phyloP scores from a whole-genome alignment of 2,797 vertebrate species.

The Ctenopoma multispine region DNA sequence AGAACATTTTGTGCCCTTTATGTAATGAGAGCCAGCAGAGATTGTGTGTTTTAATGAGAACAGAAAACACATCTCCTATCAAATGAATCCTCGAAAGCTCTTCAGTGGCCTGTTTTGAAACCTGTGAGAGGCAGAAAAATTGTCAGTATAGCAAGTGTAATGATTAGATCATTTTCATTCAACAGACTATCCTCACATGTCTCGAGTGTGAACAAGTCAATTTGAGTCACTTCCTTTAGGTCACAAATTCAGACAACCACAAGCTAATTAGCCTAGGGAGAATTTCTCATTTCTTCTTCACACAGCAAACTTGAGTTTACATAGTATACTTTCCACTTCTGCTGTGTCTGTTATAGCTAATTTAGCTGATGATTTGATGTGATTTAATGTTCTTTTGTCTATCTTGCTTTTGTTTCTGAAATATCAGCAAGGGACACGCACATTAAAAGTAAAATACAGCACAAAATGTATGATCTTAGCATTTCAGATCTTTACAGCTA shows the following conservation, averaged over 20 bases:
- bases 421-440: background rate
- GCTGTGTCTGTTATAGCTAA: background rate
- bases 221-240: constrained; percentile 59
- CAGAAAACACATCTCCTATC: constrained; percentile 38
- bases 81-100: constrained; percentile 58
- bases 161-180: constrained; percentile 67
- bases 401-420: constrained; percentile 9
- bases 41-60: constrained; percentile 56
- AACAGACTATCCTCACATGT: constrained; percentile 37
- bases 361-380: constrained; percentile 12
- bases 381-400: constrained; percentile 8
- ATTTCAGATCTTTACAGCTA: constrained; percentile 31
- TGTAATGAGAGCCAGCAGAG: constrained; percentile 26
- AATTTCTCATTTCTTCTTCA: constrained; percentile 42
- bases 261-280: constrained; percentile 53
- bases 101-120: constrained; percentile 37
- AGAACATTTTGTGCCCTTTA: constrained; percentile 26
- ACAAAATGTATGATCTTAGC: constrained; percentile 43
- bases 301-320: constrained; percentile 15
- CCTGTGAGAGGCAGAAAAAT: constrained; percentile 26
- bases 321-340: constrained; percentile 24
- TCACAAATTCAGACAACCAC: constrained; percentile 53
- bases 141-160: constrained; percentile 41
- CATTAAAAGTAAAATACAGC: background rate
- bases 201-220: constrained; percentile 59